phyloP scores from a whole-genome alignment of 1,140 invertebrate genomes.

The Cydia splendana region DNA sequence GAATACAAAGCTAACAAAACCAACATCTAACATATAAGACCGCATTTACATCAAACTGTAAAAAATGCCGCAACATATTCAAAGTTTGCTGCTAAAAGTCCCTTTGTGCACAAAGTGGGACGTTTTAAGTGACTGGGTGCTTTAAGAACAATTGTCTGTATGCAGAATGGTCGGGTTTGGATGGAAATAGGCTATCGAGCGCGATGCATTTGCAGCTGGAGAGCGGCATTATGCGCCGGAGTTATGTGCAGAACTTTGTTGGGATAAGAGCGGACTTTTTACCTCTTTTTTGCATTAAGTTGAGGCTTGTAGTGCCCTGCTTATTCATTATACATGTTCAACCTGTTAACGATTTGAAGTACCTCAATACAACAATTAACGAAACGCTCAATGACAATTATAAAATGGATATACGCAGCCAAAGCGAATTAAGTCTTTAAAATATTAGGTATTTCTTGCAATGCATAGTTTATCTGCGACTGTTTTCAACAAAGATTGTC shows the following conservation, averaged over 20 bases:
- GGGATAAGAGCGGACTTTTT: slow-evolving; percentile 1
- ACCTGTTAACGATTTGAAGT: background rate
- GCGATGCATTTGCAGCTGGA: slow-evolving; percentile 31
- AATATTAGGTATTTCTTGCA: no score
- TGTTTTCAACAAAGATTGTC: background rate
- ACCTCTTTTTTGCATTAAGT: slow-evolving; percentile 17
- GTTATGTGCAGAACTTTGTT: slow-evolving; percentile 25
- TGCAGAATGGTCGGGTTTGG: slow-evolving; percentile 32
- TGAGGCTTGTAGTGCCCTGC: background rate
- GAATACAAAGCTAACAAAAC: background rate
- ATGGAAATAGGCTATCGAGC: slow-evolving; percentile 32
- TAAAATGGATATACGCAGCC: no score
- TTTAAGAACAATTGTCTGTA: slow-evolving; percentile 33
- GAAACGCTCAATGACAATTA: no score
- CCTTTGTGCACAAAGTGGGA: slow-evolving; percentile 31
- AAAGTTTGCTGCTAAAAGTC: slow-evolving; percentile 31
- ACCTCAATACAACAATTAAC: background rate
- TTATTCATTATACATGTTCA: background rate
- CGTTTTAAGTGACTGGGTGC: slow-evolving; percentile 32
- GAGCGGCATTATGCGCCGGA: slow-evolving; percentile 20
- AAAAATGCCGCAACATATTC: slow-evolving; percentile 25
- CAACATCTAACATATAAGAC: background rate
- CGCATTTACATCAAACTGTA: slow-evolving; percentile 24
- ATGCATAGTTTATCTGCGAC: no score
- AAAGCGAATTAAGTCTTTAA: no score